A percentile compares a stretch with the other conserved stretches of the same genome.
phyloP scores from a whole-genome alignment of 2,797 vertebrate genomes.

The Parauchenoglanis punctatus region DNA sequence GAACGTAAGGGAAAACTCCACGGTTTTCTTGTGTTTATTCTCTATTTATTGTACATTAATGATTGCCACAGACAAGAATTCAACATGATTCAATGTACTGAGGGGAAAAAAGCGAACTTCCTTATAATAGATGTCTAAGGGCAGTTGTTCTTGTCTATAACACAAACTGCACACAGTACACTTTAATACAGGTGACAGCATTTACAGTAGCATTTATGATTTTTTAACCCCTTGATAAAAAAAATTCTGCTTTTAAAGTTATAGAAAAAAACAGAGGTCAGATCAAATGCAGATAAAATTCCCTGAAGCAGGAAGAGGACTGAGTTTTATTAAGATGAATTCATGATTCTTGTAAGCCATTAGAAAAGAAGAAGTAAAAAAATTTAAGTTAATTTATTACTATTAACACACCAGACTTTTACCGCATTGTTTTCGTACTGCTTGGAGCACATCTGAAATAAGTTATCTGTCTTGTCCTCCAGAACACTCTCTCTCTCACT shows the following conservation, averaged over 20 bases:
- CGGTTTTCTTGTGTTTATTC: neutral
- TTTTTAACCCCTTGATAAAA: neutral
- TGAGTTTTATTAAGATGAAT: neutral
- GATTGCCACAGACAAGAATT: neutral
- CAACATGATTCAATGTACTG: neutral
- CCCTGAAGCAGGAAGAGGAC: neutral
- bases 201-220: neutral
- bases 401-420: neutral
- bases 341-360: neutral
- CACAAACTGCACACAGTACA: neutral
- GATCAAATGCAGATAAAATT: neutral
- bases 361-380: neutral
- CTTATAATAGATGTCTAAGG: neutral
- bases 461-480: neutral
- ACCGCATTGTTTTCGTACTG: neutral
- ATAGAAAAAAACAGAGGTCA: too few species aligned
- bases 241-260: neutral
- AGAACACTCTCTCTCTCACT: too few species aligned
- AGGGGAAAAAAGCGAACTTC: neutral
- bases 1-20: neutral
- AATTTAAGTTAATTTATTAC: neutral
- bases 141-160: neutral
- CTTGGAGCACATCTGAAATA: neutral
- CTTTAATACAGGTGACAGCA: neutral
- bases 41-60: neutral